These are phyloP conservation scores for Channa argus DNA, from an alignment of 2,113 vertebrate species.

Conservation along the genomic window DNA sequence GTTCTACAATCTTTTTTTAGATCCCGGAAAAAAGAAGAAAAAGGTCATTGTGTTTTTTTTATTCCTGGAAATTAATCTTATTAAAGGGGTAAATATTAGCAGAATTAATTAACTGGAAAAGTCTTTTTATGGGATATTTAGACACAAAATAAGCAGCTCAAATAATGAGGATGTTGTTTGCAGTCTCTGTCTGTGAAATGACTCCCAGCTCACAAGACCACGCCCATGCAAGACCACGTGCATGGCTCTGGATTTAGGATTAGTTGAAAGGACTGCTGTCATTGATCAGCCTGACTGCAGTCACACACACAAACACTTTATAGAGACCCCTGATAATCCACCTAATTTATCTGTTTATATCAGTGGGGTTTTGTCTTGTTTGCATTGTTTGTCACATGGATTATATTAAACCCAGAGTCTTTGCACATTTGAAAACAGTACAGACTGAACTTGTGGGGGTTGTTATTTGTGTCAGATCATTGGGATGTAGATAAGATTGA, in stretches of 20 bases:
- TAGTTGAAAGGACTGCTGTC: slow-evolving; percentile 14
- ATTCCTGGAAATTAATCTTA: neutral
- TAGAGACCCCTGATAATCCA: too few species aligned
- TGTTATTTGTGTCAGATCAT: slow-evolving; percentile 17
- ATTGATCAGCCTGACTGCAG: slow-evolving; percentile 21
- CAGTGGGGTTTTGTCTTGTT: neutral
- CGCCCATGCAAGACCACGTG: slow-evolving; percentile 9
- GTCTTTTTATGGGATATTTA: slow-evolving; percentile 33
- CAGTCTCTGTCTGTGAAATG: slow-evolving; percentile 31
- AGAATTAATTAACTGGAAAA: slow-evolving; percentile 47
- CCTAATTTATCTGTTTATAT: neutral
- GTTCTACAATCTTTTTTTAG: neutral
- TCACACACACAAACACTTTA: neutral
- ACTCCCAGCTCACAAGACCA: neutral
- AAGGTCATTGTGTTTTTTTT: neutral
- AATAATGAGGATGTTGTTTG: slow-evolving; percentile 47
- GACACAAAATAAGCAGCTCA: slow-evolving; percentile 23
- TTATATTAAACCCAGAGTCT: slow-evolving; percentile 5
- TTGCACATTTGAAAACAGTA: slow-evolving; percentile 6
- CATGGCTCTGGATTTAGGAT: slow-evolving; percentile 37
- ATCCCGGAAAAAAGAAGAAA: slow-evolving; percentile 3
- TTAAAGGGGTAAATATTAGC: slow-evolving; percentile 26
- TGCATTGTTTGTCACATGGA: neutral
- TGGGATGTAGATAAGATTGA: slow-evolving; percentile 24
- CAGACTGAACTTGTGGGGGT: slow-evolving; percentile 14